phyloP scores from a whole-genome alignment of 2,888 invertebrate species.

The Acanthococcus lagerstroemiae region DNA sequence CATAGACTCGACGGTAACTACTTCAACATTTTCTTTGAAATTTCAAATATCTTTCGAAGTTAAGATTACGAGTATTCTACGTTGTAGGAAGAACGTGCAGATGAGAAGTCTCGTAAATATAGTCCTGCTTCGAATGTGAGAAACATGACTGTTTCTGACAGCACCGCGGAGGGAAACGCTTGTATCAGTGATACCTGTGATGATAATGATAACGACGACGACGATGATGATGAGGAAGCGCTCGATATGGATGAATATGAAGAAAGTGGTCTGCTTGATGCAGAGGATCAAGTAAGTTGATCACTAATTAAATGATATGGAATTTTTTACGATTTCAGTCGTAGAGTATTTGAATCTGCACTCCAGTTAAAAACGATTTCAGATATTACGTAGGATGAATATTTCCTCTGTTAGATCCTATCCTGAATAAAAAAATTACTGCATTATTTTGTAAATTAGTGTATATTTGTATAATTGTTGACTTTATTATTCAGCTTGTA shows the following conservation, averaged over 20 bases:
- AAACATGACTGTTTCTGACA: slow-evolving; percentile 42
- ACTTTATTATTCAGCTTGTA: too few relatives aligned
- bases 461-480: too few relatives aligned
- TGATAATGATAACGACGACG: slow-evolving; percentile 74
- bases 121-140: background rate
- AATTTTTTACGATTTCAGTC: background rate
- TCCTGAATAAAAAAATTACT: too few relatives aligned
- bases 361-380: background rate
- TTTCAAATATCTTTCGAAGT: background rate
- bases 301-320: background rate
- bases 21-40: background rate
- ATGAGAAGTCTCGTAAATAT: background rate
- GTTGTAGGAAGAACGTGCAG: slow-evolving; percentile 1
- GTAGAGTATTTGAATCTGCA: background rate
- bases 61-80: background rate
- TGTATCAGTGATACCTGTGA: slow-evolving; percentile 44
- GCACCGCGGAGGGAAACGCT: slow-evolving; percentile 45
- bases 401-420: too few relatives aligned
- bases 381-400: too few relatives aligned
- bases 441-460: too few relatives aligned
- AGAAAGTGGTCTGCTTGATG: slow-evolving; percentile 87
- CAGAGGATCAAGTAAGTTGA: slow-evolving; percentile 70
- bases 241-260: slow-evolving; percentile 97
- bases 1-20: slow-evolving; percentile 50
- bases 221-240: slow-evolving; percentile 87